phyloP scores from a whole-genome alignment of 2,113 vertebrate species.

The Dendropsophus ebraccatus region DNA sequence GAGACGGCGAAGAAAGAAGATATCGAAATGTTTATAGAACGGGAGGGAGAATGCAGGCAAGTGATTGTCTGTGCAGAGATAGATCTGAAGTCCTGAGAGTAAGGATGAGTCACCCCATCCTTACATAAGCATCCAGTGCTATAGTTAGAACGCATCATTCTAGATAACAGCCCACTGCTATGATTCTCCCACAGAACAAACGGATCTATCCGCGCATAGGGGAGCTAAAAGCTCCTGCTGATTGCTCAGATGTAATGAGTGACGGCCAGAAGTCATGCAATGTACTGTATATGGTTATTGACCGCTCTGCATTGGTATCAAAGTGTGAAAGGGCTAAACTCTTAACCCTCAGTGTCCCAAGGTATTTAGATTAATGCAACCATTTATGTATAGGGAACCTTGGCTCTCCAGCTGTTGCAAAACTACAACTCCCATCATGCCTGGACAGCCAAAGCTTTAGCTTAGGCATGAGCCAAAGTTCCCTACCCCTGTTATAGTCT shows the following conservation, averaged over 20 bases:
- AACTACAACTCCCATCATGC: too few relatives aligned
- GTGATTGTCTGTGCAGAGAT: conserved; percentile 32
- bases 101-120: conserved; percentile 48
- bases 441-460: too few relatives aligned
- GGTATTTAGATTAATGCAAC: background rate
- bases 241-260: background rate
- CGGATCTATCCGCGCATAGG: background rate
- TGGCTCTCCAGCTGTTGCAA: too few relatives aligned
- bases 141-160: conserved; percentile 56
- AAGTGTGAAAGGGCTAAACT: too few relatives aligned
- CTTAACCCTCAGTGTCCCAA: background rate
- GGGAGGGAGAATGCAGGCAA: conserved; percentile 11
- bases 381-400: too few relatives aligned
- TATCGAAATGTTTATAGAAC: conserved; percentile 25
- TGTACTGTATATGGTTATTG: background rate
- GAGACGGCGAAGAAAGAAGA: background rate
- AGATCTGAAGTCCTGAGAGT: conserved; percentile 45
- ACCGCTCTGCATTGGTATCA: background rate
- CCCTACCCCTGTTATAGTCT: too few relatives aligned
- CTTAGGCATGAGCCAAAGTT: too few relatives aligned
- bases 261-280: background rate
- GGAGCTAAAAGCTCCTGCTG: conserved; percentile 8
- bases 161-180: conserved; percentile 41
- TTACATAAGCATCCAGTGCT: conserved; percentile 53
- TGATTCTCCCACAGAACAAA: conserved; percentile 37